Evolutionary conservation across 2,888 invertebrate genomes (phyloP).

Genomic region (Orthosia gracilis): DNA sequence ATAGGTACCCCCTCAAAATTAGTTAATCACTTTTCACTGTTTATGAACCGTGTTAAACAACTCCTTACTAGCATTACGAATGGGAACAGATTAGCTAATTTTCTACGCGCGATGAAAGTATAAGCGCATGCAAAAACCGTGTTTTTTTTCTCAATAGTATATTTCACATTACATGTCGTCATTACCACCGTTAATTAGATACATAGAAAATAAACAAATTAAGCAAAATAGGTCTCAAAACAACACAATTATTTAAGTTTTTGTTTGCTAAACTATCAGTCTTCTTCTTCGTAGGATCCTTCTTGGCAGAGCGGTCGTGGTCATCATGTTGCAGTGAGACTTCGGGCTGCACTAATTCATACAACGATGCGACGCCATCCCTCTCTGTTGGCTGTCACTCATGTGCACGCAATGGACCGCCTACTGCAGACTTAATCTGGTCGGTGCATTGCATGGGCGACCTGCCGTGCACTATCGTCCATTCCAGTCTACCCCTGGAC

Average conservation of each 20-base stretch:
- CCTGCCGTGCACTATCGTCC: too few relatives aligned
- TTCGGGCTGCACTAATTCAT: too few relatives aligned
- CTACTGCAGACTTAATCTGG: too few relatives aligned
- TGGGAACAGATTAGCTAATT: conserved; percentile 50
- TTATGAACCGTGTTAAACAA: conserved; percentile 28
- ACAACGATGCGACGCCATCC: too few relatives aligned
- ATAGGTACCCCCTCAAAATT: conserved; percentile 6
- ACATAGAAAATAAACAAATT: neutral
- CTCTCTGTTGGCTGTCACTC: too few relatives aligned
- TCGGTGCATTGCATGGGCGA: too few relatives aligned
- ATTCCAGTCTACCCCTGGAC: too few relatives aligned
- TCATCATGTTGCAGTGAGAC: too few relatives aligned
- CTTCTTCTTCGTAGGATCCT: too few relatives aligned
- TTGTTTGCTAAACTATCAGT: conserved; percentile 7
- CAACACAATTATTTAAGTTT: neutral
- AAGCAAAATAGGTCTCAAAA: conserved; percentile 9
- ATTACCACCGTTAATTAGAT: neutral
- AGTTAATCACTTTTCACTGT: conserved; percentile 25
- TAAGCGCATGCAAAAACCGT: conserved; percentile 33
- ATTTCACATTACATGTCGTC: neutral
- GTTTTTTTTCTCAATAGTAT: neutral
- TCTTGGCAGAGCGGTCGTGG: too few relatives aligned
- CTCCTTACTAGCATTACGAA: conserved; percentile 35
- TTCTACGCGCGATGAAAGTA: conserved; percentile 6
- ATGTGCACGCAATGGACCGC: too few relatives aligned